A percentile compares a stretch with the other conserved stretches of the same genome.
Evolutionary conservation across 2,113 vertebrate species (phyloP).

Genomic region (Petaurus breviceps): DNA sequence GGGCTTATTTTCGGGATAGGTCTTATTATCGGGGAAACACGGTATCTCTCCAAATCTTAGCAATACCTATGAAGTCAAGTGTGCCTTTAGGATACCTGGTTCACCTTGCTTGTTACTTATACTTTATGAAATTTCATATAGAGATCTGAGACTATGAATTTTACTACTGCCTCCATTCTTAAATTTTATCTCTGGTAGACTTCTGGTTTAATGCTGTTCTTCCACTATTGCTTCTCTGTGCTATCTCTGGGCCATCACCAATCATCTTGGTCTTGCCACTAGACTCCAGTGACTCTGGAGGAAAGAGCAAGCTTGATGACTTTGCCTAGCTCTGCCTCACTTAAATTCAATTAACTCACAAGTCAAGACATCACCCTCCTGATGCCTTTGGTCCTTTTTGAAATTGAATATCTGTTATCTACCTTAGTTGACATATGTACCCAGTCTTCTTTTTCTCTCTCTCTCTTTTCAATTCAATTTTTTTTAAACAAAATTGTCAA

Average conservation of each 20-base stretch:
- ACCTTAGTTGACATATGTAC: not conserved
- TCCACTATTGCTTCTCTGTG: not conserved
- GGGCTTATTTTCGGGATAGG: no score
- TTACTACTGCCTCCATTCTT: not conserved
- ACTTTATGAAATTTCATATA: not conserved
- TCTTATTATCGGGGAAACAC: no score
- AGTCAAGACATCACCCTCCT: no score
- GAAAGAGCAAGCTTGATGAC: no score
- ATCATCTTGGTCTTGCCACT: no score
- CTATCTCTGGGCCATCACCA: not conserved
- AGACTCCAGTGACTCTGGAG: no score
- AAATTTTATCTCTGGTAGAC: not conserved
- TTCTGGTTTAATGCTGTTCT: not conserved
- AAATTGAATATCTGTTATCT: not conserved
- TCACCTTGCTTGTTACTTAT: not conserved
- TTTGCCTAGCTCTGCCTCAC: no score
- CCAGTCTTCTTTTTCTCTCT: not conserved
- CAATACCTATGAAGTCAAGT: not conserved
- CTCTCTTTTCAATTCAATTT: not conserved
- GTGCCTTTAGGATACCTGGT: not conserved
- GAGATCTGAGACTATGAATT: not conserved
- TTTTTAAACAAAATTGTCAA: not conserved
- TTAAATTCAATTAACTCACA: no score
- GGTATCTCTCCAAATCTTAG: not conserved
- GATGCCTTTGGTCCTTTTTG: not conserved